Evolutionary conservation across 2,113 vertebrate genomes (phyloP).

Genomic region (Macrotis lagotis): DNA sequence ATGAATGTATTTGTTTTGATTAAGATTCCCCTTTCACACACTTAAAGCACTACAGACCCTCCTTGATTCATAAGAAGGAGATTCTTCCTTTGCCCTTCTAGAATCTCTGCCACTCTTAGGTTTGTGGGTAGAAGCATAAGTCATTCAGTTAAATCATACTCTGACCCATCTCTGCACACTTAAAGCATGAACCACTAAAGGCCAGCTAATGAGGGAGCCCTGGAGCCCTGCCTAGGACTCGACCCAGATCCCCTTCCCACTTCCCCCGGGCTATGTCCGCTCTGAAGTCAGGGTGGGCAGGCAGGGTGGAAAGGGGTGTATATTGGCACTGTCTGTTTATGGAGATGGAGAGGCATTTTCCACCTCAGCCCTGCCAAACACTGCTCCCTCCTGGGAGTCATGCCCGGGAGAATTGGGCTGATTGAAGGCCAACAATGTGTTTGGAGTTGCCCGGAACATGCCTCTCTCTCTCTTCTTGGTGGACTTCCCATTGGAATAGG

Average conservation of each 20-base stretch:
- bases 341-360: not conserved
- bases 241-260: not conserved
- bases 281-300: not conserved
- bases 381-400: not conserved
- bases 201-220: not conserved
- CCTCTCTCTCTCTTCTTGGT: not conserved
- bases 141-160: not conserved
- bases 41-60: not conserved
- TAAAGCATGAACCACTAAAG: not conserved
- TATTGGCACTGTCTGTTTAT: not conserved
- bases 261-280: not conserved
- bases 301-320: not conserved
- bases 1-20: not conserved
- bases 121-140: not conserved
- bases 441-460: not conserved
- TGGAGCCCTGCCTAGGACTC: not conserved
- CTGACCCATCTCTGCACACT: not conserved
- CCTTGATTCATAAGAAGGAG: not conserved
- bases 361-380: not conserved
- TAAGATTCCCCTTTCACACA: not conserved
- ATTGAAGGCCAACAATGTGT: not conserved
- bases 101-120: not conserved
- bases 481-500: not conserved
- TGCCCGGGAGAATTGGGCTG: not conserved
- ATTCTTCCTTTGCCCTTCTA: not conserved